A percentile compares a stretch with the other conserved stretches of the same genome.
phyloP scores from a whole-genome alignment of 2,113 vertebrate genomes.

The Cepphus grylle region DNA sequence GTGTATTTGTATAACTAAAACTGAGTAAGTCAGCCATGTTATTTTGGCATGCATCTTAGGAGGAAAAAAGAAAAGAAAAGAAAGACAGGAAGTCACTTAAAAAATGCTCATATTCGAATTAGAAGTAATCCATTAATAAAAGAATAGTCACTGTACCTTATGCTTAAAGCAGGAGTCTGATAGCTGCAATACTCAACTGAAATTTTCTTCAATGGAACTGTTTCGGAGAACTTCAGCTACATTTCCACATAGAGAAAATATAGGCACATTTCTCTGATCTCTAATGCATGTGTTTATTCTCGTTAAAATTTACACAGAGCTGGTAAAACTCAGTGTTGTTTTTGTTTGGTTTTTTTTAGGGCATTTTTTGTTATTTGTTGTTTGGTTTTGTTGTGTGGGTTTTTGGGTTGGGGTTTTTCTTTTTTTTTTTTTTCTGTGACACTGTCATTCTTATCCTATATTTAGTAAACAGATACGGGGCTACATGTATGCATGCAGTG shows the following conservation, averaged over 20 bases:
- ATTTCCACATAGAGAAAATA: background rate
- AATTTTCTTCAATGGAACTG: constrained; percentile 34
- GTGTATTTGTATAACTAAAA: constrained; percentile 26
- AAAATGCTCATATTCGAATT: background rate
- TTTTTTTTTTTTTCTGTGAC: background rate
- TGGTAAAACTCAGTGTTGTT: background rate
- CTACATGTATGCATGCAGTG: background rate
- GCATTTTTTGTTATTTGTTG: background rate
- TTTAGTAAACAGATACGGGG: background rate
- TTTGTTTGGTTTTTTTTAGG: background rate
- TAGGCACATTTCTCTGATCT: background rate
- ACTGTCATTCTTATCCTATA: background rate
- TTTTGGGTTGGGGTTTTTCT: background rate
- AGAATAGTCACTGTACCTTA: background rate
- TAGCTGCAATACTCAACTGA: constrained; percentile 3
- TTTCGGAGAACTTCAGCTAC: background rate
- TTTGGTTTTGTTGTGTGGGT: background rate
- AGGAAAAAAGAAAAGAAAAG: background rate
- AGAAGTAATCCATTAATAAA: background rate
- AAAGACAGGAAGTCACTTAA: background rate
- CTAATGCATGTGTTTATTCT: background rate
- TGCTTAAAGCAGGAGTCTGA: background rate
- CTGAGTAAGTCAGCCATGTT: background rate
- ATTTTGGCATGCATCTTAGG: background rate
- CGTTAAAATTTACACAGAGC: background rate